Evolutionary conservation across 2,888 invertebrate species (phyloP).

Genomic region (Cryptus viduatorius): DNA sequence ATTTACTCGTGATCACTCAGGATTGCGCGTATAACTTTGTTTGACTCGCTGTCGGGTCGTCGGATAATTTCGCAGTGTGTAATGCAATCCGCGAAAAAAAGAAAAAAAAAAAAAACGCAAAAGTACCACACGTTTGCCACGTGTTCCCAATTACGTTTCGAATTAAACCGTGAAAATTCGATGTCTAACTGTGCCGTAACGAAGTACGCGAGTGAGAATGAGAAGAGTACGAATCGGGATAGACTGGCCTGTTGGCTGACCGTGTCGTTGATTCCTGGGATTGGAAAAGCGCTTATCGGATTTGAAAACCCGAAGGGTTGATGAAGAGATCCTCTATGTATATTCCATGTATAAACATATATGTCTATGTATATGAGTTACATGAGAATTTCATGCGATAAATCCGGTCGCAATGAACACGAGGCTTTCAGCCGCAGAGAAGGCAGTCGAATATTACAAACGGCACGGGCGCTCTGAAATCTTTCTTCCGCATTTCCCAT

Average conservation of each 20-base stretch:
- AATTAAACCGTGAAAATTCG: conserved; percentile 57
- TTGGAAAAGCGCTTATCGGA: conserved; percentile 59
- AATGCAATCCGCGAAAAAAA: conserved; percentile 7
- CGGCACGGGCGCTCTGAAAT: conserved; percentile 2
- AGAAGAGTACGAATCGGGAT: not conserved
- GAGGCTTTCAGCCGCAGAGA: conserved; percentile 12
- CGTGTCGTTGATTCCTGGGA: conserved; percentile 49
- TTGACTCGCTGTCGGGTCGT: conserved; percentile 1
- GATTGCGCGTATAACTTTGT: conserved; percentile 17
- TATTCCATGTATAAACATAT: not conserved
- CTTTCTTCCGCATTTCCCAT: conserved; percentile 23
- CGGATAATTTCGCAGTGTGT: not conserved
- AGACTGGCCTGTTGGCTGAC: not conserved
- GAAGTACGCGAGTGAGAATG: conserved; percentile 44
- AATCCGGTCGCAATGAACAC: conserved; percentile 19
- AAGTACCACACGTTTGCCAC: conserved; percentile 47
- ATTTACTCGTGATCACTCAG: not conserved
- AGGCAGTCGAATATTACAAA: too few species aligned
- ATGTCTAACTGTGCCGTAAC: conserved; percentile 45
- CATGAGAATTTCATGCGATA: conserved; percentile 26
- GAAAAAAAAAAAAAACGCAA: not conserved
- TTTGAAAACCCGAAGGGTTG: conserved; percentile 44
- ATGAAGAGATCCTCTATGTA: conserved; percentile 1
- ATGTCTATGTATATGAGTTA: not conserved
- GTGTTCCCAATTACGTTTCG: conserved; percentile 51